A percentile compares a stretch with the other conserved stretches of the same genome.
Evolutionary conservation across 2,797 vertebrate species (phyloP).

Genomic region (Macroramphosus scolopax): DNA sequence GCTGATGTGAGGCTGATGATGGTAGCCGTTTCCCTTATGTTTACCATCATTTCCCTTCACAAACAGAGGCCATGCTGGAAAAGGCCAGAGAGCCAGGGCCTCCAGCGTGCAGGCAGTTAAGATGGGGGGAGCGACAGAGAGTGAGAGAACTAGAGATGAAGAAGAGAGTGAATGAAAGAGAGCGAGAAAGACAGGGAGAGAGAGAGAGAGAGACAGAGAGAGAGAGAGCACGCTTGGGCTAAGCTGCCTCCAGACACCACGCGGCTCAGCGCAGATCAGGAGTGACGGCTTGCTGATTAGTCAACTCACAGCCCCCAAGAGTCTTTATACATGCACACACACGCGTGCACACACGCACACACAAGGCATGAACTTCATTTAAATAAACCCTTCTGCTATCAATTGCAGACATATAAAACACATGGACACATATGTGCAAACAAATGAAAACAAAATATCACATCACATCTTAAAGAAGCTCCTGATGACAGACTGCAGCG

Average conservation of each 20-base stretch:
- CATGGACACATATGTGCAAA: conserved; percentile 29
- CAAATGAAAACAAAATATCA: conserved; percentile 10
- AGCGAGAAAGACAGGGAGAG: conserved; percentile 26
- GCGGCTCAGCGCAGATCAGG: conserved; percentile 77
- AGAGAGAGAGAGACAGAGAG: conserved; percentile 14
- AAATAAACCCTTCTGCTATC: conserved; percentile 36
- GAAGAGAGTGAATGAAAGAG: conserved; percentile 22
- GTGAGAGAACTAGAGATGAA: conserved; percentile 21
- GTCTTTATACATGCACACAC: conserved; percentile 16
- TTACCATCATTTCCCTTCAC: conserved; percentile 70
- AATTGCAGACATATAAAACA: conserved; percentile 48
- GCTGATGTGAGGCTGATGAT: conserved; percentile 63
- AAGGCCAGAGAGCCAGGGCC: conserved; percentile 68
- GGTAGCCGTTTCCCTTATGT: conserved; percentile 73
- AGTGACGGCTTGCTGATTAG: conserved; percentile 84
- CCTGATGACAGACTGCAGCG: too few relatives aligned
- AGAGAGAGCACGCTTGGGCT: conserved; percentile 31
- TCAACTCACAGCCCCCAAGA: conserved; percentile 77
- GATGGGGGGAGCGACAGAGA: conserved; percentile 12
- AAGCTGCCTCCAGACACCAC: conserved; percentile 75
- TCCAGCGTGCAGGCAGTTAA: conserved; percentile 30
- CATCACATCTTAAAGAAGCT: conserved; percentile 8
- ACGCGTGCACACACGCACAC: conserved; percentile 24
- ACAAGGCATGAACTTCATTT: conserved; percentile 24
- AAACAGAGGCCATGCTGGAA: conserved; percentile 62